Percentiles rank a stretch among this genome's conserved stretches.
phyloP scores from a whole-genome alignment of 37 sponge, comb jelly and placozoan species.

The Spongia lamella region DNA sequence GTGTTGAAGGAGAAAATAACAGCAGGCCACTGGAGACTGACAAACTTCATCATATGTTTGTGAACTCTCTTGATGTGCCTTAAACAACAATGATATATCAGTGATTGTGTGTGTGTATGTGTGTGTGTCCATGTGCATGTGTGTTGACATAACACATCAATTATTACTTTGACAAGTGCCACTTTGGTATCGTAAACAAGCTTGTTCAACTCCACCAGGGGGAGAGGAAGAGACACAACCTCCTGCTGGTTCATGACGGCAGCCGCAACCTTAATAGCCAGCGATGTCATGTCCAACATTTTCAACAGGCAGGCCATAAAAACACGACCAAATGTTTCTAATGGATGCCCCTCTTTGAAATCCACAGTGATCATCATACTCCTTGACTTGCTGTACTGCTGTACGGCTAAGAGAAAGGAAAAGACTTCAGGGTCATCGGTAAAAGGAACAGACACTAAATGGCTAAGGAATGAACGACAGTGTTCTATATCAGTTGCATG shows the following conservation, averaged over 20 bases:
- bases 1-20: conserved; percentile 77
- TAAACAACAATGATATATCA: background rate
- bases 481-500: too few species aligned
- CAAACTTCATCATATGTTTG: conserved; percentile 89
- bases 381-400: too few species aligned
- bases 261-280: conserved; percentile 51
- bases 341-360: conserved; percentile 54
- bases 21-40: conserved; percentile 73
- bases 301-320: conserved; percentile 85
- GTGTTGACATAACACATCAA: background rate
- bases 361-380: too few species aligned
- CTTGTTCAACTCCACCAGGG: conserved; percentile 82
- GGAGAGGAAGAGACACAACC: conserved; percentile 48
- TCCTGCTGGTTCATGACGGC: conserved; percentile 57
- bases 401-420: too few species aligned
- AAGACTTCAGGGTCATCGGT: too few species aligned
- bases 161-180: conserved; percentile 56
- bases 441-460: too few species aligned
- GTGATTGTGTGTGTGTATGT: too few species aligned
- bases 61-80: conserved; percentile 82
- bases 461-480: too few species aligned
- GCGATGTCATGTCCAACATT: conserved; percentile 64
- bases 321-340: conserved; percentile 64
- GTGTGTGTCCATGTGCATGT: too few species aligned
- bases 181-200: conserved; percentile 84